Base-by-base conservation (phyloP, 2,888 invertebrate species). In the Griposia aprilina region DNA sequence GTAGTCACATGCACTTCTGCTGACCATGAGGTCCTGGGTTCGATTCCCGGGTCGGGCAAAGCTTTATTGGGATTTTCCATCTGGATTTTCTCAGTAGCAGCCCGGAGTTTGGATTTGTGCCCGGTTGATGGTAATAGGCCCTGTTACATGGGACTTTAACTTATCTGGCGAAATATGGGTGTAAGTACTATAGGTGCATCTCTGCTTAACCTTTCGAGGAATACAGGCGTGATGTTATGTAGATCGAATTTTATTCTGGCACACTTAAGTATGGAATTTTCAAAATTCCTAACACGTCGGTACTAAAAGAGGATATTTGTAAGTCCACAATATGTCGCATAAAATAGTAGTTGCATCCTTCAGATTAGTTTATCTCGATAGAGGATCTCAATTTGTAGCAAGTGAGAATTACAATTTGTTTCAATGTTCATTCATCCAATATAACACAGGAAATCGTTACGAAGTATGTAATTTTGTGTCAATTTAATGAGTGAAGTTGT, bases 401-500 rank as follows among this genome's bases (percentile, higher is more conserved):
- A 62, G 59, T 82, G 45, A n/a, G 41, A 63, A 68, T 57, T 41
- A 36, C 50, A 55, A 62, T 66, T 60, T 59, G n/a, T 74, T 69
- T 57, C 15, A 85, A 76, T n/a, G 62, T 59, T 62, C 30, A 72
- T 70, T 67, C 75, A 50, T 66, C 45, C n/a, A 72, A 65, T 74
- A 55, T 8, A 45, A 30, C 67, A 55, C 76, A 67, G 83, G 72
- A 83, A 83, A 81, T 83, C 23, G 62, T 83, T 81, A 83, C n/a
- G 26, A 57, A 41, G 41, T 55, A 26, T 74, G 20, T 77, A 67
- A 71, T 77, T 85, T 73, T 48, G 23, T 20, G 74, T 52, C 2
- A 78, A 52, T 69, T 83, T 83, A 78, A 74, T 74, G 79, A 78
- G 45, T 52, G 30, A 65, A 59, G 57, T 83, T 68, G 68, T 65